A percentile compares a stretch with the other conserved stretches of the same genome.
Conservation (phyloP, 1,140 invertebrate genomes). For the Formica selysi region DNA sequence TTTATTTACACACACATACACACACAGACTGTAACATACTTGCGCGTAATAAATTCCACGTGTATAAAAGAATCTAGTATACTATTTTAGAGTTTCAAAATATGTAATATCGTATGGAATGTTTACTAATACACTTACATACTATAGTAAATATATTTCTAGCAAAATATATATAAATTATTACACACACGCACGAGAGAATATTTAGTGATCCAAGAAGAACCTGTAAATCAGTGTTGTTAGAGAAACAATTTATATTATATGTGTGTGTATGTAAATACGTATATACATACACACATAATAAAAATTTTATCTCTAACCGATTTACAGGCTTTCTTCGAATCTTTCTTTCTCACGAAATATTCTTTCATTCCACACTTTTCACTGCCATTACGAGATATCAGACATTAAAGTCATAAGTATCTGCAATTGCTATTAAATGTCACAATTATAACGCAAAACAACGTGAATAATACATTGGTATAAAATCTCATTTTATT, state of each 20-base stretch:
- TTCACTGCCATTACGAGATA: neutral
- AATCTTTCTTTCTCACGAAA: neutral
- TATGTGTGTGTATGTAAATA: neutral
- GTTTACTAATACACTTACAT: slow-evolving; percentile 77
- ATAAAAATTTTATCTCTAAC: slow-evolving; percentile 33
- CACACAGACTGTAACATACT: slow-evolving; percentile 46
- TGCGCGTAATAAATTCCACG: slow-evolving; percentile 57
- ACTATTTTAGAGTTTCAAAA: slow-evolving; percentile 34
- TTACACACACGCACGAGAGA: slow-evolving; percentile 17
- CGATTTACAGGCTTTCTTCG: neutral
- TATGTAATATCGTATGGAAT: slow-evolving; percentile 75
- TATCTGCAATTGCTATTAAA: neutral
- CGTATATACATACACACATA: slow-evolving; percentile 7
- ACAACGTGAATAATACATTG: neutral
- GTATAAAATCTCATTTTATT: neutral
- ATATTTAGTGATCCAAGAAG: too few species aligned
- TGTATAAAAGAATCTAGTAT: slow-evolving; percentile 37
- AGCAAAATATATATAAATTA: slow-evolving; percentile 76
- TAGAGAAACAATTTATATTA: neutral
- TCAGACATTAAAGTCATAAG: slow-evolving; percentile 10
- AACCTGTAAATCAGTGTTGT: too few species aligned
- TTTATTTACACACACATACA: slow-evolving; percentile 32
- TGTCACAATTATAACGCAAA: neutral
- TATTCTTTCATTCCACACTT: neutral
- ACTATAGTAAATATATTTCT: slow-evolving; percentile 78